Evolutionary conservation across 2,797 vertebrate genomes (phyloP).

Genomic region (Silurus aristotelis): DNA sequence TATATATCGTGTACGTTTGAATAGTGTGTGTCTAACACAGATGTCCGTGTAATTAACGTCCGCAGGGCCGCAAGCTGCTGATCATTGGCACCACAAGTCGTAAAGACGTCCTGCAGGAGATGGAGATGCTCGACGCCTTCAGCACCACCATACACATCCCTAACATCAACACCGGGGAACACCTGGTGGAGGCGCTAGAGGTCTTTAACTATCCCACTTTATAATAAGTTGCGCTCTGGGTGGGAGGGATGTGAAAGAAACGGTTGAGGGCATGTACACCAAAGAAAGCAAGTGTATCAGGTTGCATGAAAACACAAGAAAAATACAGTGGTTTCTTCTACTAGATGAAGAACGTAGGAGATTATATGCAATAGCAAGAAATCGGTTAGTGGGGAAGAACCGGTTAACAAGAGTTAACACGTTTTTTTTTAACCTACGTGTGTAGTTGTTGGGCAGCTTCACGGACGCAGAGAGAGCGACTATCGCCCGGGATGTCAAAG

Average conservation of each 20-base stretch:
- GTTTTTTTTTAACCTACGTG: background rate
- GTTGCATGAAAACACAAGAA: background rate
- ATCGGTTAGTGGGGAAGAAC: background rate
- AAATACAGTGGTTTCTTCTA: background rate
- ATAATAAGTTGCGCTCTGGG: background rate
- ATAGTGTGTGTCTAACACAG: background rate
- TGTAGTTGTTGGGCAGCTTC: conserved; percentile 82
- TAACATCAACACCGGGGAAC: conserved; percentile 90
- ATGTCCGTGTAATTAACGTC: background rate
- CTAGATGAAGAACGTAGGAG: background rate
- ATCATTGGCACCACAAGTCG: conserved; percentile 97
- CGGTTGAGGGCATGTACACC: background rate
- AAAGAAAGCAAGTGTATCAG: background rate
- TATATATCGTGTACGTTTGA: background rate
- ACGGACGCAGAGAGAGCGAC: conserved; percentile 87
- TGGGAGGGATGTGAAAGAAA: background rate
- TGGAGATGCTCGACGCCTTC: conserved; percentile 97
- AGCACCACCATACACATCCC: conserved; percentile 93
- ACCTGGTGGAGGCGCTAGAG: conserved; percentile 93
- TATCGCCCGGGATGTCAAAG: conserved; percentile 88
- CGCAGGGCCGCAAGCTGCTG: conserved; percentile 91
- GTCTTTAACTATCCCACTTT: conserved; percentile 61
- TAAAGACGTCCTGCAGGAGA: conserved; percentile 96
- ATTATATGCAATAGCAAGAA: background rate
- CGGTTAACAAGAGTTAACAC: background rate